Percentiles rank a stretch among this genome's conserved stretches.
phyloP scores from a whole-genome alignment of 2,888 invertebrate genomes.

The Lithophane socia region DNA sequence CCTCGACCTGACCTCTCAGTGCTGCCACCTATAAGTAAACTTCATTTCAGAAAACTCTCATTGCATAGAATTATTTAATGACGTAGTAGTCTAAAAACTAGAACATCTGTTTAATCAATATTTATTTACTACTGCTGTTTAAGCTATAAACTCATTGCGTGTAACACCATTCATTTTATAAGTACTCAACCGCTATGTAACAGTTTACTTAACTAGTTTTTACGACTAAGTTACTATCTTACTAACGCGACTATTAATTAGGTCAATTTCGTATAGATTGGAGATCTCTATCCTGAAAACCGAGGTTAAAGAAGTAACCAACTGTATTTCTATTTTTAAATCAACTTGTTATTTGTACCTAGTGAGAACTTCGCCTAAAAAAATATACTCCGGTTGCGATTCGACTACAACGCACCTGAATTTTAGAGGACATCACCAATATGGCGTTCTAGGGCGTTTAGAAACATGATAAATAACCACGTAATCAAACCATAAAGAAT shows the following conservation, averaged over 20 bases:
- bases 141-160: conserved; percentile 21
- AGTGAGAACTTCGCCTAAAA: not conserved
- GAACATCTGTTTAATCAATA: not conserved
- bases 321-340: not conserved
- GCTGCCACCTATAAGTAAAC: no score
- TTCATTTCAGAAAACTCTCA: no score
- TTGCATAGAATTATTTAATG: no score
- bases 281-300: not conserved
- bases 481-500: not conserved
- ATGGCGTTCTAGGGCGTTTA: not conserved
- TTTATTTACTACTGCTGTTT: not conserved
- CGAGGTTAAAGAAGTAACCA: not conserved
- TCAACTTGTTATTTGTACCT: not conserved
- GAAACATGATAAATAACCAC: not conserved
- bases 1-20: no score
- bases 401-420: not conserved
- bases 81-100: not conserved
- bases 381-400: not conserved
- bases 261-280: not conserved
- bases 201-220: conserved; percentile 23
- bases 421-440: not conserved
- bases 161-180: conserved; percentile 13
- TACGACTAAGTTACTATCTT: not conserved
- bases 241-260: not conserved
- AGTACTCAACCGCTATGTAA: conserved; percentile 30